These are phyloP conservation scores for Neomorphus geoffroyi DNA, from an alignment of 2,797 vertebrate genomes.

Conservation along the genomic window DNA sequence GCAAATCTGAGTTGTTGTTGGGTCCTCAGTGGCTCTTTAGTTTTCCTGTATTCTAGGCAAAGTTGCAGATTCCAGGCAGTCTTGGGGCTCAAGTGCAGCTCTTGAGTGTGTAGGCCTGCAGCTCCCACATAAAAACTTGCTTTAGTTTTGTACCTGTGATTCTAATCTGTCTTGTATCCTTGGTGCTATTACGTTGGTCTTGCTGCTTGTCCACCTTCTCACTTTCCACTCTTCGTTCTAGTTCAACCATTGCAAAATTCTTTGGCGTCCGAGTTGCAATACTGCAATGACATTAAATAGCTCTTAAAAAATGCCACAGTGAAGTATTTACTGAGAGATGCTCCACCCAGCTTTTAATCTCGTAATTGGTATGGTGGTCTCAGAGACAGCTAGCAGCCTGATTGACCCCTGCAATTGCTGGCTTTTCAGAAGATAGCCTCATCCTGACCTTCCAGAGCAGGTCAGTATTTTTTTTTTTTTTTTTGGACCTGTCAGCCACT, in stretches of 20 bases:
- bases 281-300: neutral
- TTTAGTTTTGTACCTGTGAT: neutral
- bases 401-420: neutral
- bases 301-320: neutral
- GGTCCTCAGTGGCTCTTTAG: neutral
- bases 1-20: neutral
- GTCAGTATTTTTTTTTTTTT: neutral
- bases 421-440: neutral
- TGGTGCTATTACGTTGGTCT: neutral
- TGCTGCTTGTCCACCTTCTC: neutral
- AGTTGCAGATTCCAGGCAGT: neutral
- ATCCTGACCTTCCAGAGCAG: neutral
- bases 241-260: neutral
- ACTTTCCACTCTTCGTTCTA: neutral
- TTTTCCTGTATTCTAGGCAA: neutral
- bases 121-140: neutral
- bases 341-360: neutral
- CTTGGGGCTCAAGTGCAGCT: neutral
- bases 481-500: neutral
- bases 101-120: neutral
- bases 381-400: neutral
- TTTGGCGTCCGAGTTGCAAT: neutral
- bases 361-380: neutral
- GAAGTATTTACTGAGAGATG: neutral
- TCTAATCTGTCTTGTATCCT: neutral